Evolutionary conservation across 1,140 invertebrate genomes (phyloP), one percentile per base, ranked within the genome.

Genomic region (Battus philenor): DNA sequence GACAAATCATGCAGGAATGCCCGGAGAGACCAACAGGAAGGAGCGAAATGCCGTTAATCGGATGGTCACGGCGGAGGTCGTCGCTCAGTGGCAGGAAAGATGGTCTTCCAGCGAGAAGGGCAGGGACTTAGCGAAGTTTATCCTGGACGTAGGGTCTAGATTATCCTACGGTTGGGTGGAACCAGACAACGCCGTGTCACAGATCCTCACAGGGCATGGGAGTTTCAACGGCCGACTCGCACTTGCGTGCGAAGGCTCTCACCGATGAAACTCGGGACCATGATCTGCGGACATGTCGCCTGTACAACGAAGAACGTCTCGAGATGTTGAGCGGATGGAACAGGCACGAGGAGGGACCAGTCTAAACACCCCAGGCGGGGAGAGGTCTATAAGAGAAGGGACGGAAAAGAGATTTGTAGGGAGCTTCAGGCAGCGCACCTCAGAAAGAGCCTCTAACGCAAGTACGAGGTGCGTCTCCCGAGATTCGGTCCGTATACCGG

Each of bases 1-100:
- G 57, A 32, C 26, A 91, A 30, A 2, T 11, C 9, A 11, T 11
- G 1, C 9, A 9, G n/a, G 10, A 30, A 11, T 2, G 29, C 1
- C n/a, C n/a, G 10, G n/a, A 29, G 26, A 9, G 4, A 4, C 10
- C 7, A 8, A 5, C 6, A 2, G 9, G 4, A 27, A 9, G 24
- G 24, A 27, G 9, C 6, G 24, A 2, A 27, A 8, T 4, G n/a
- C 2, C 2, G n/a, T 5, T 4, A 2, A 8, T 2, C 24, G 9
- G 24, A n/a, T 5, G n/a, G 24, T 27, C 4, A 2, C 4, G 8
- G 24, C n/a, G 5, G 24, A 4, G 4, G 24, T n/a, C 8, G n/a
- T 27, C n/a, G n/a, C 24, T 2, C n/a, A n/a, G n/a, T 27, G 24
- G 18, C 18, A 27, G 6, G n/a, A 6, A 2, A n/a, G 27, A 11